phyloP scores from a whole-genome alignment of 2,797 vertebrate genomes.

The Calcarius lapponicus region DNA sequence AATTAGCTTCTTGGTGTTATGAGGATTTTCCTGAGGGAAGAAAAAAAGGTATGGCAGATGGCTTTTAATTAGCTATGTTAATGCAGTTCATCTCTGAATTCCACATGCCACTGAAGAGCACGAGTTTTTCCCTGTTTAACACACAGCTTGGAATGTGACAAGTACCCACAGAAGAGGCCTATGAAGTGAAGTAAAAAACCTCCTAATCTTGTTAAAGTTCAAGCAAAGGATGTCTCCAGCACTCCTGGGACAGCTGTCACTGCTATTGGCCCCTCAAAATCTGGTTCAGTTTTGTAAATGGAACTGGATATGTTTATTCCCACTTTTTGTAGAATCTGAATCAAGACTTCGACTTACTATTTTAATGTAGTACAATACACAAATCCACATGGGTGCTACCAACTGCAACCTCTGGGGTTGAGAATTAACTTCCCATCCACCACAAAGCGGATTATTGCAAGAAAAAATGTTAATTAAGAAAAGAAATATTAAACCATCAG shows the following conservation, averaged over 20 bases:
- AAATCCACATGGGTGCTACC: background rate
- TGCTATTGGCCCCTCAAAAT: background rate
- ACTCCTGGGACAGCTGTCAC: no score
- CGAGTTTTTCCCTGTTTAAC: background rate
- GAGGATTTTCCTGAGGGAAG: background rate
- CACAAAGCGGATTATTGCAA: background rate
- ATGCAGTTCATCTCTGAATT: background rate
- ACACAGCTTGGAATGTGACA: background rate
- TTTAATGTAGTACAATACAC: fast-evolving
- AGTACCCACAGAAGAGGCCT: background rate
- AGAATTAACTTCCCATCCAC: background rate
- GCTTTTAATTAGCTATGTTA: background rate
- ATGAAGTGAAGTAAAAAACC: background rate
- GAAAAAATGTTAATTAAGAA: background rate
- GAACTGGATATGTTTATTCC: background rate
- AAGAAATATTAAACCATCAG: background rate
- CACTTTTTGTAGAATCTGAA: background rate
- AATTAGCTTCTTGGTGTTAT: background rate
- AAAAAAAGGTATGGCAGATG: background rate
- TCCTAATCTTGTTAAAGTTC: background rate
- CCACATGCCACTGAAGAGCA: background rate
- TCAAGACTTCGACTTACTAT: background rate
- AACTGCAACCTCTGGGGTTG: background rate
- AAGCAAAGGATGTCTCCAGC: background rate
- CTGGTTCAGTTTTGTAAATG: background rate